Evolutionary conservation across 2,113 vertebrate species (phyloP).

Genomic region (Lophura nycthemera): DNA sequence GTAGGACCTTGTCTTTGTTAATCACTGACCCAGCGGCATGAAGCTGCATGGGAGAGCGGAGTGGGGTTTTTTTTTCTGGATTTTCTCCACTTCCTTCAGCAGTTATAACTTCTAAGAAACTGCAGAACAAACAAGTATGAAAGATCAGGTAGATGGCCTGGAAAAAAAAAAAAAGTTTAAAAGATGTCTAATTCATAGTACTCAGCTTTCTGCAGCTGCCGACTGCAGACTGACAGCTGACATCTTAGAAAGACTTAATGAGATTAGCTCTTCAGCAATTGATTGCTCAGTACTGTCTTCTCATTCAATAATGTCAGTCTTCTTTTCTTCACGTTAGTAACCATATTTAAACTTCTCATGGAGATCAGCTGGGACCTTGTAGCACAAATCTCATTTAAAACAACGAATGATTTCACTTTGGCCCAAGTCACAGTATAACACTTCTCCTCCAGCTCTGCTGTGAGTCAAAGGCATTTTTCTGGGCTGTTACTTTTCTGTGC

Average conservation of each 20-base stretch:
- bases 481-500: background rate
- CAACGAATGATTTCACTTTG: constrained; percentile 13
- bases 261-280: background rate
- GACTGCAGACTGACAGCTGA: background rate
- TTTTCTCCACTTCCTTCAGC: constrained; percentile 65
- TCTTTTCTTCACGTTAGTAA: background rate
- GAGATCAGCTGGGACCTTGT: background rate
- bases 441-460: background rate
- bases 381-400: constrained; percentile 19
- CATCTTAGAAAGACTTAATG: constrained; percentile 51
- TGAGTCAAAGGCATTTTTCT: constrained; percentile 38
- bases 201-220: background rate
- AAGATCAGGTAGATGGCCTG: constrained; percentile 56
- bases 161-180: constrained; percentile 54
- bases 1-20: constrained; percentile 74
- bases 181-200: constrained; percentile 29
- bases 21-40: constrained; percentile 64
- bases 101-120: constrained; percentile 62
- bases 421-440: background rate
- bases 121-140: constrained; percentile 63
- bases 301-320: background rate
- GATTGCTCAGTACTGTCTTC: background rate
- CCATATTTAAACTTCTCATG: background rate
- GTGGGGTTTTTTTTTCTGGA: background rate
- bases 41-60: constrained; percentile 52